Percentiles rank a stretch among this genome's conserved stretches.
Evolutionary conservation across 35 echinoderm and acorn worm genomes (phyloP).

Genomic region (Holothuria glaberrima): DNA sequence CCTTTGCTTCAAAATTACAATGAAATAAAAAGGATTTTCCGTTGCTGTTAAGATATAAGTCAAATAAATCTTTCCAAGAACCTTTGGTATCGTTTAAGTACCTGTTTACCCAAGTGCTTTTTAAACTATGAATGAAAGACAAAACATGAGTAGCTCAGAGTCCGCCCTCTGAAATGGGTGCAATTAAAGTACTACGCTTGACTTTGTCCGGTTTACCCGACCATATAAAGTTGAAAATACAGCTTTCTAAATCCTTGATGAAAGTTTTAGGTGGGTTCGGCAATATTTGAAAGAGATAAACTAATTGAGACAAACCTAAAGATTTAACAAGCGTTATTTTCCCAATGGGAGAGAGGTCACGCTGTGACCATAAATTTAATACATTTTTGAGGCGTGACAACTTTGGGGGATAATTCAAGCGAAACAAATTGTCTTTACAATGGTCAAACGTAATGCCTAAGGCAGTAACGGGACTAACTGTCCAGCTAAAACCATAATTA

Average conservation of each 20-base stretch:
- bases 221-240: constrained; percentile 49
- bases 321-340: constrained; percentile 26
- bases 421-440: constrained; percentile 25
- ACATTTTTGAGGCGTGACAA: background rate
- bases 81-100: background rate
- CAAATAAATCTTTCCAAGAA: constrained; percentile 17
- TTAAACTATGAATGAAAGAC: constrained; percentile 17
- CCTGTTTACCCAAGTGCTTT: constrained; percentile 8
- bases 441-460: constrained; percentile 46
- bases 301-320: constrained; percentile 22
- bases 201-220: constrained; percentile 49
- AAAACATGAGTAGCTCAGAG: background rate
- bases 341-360: constrained; percentile 13
- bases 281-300: constrained; percentile 33
- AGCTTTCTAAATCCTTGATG: constrained; percentile 15
- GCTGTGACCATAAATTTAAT: background rate
- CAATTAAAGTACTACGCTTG: constrained; percentile 8
- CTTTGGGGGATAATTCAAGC: background rate
- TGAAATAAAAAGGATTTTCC: background rate
- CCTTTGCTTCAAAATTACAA: constrained; percentile 11
- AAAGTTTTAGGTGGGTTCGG: background rate
- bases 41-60: background rate
- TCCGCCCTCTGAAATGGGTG: background rate
- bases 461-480: background rate
- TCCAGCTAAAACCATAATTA: background rate